Conservation (phyloP, 1,140 invertebrate genomes). For the Trichogramma pretiosum region DNA sequence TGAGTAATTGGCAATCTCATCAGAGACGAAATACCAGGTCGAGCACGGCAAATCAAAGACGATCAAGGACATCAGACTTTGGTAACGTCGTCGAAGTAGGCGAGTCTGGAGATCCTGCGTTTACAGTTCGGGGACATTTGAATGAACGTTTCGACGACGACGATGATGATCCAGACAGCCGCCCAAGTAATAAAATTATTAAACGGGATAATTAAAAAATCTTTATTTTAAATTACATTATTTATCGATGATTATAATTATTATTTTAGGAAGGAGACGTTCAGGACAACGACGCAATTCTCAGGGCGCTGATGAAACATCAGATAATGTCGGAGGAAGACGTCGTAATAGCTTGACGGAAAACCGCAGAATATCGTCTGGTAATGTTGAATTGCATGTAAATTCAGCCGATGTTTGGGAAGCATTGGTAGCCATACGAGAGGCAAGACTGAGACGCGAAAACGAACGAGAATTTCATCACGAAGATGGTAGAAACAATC, state of each 20-base stretch:
- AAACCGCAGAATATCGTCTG: slow-evolving; percentile 28
- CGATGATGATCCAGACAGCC: slow-evolving; percentile 19
- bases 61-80: slow-evolving; percentile 11
- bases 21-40: slow-evolving; percentile 2
- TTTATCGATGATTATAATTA: not conserved
- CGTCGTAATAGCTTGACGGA: slow-evolving; percentile 27
- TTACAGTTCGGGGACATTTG: slow-evolving; percentile 13
- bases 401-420: slow-evolving; percentile 56
- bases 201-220: too few relatives aligned
- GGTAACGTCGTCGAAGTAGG: slow-evolving; percentile 13
- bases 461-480: slow-evolving; percentile 27
- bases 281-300: slow-evolving; percentile 5
- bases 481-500: slow-evolving; percentile 12
- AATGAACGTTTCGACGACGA: slow-evolving; percentile 19
- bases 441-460: slow-evolving; percentile 52
- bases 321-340: slow-evolving; percentile 12
- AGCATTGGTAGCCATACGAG: slow-evolving; percentile 55
- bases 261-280: not conserved
- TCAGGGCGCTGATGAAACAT: not conserved
- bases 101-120: slow-evolving; percentile 16
- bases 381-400: slow-evolving; percentile 41
- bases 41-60: not conserved
- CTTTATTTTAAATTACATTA: not conserved
- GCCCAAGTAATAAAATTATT: slow-evolving; percentile 6
- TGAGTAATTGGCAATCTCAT: slow-evolving; percentile 17